A percentile compares a stretch with the other conserved stretches of the same genome.
phyloP scores from a whole-genome alignment of 2,113 vertebrate genomes.

The Grammomys surdaster region DNA sequence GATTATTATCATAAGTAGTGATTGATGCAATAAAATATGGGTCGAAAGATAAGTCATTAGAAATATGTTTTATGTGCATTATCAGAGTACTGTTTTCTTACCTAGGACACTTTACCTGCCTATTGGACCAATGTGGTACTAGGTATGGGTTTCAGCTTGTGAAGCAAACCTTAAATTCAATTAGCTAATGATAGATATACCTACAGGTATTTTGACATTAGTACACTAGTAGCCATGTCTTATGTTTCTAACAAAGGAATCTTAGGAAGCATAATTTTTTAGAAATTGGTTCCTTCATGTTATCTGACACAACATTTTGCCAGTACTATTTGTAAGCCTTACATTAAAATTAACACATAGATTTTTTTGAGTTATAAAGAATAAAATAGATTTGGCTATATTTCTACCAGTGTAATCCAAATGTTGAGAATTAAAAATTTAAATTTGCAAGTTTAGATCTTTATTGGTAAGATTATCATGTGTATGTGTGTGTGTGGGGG shows the following conservation, averaged over 20 bases:
- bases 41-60: not conserved
- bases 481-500: too few relatives aligned
- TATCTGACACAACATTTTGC: not conserved
- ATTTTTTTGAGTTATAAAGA: not conserved
- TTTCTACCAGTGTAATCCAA: not conserved
- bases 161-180: not conserved
- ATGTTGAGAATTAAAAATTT: not conserved
- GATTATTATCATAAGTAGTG: not conserved
- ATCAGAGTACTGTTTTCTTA: not conserved
- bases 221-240: not conserved
- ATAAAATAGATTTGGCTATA: not conserved
- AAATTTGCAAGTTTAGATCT: not conserved
- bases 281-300: not conserved
- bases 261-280: not conserved
- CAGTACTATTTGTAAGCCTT: not conserved
- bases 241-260: not conserved
- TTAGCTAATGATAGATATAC: not conserved
- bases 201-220: not conserved
- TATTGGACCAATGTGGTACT: not conserved
- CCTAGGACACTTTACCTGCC: not conserved
- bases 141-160: not conserved
- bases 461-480: not conserved
- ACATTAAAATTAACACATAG: not conserved
- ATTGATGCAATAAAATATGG: not conserved
- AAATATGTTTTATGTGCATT: not conserved